A percentile compares a stretch with the other conserved stretches of the same genome.
phyloP scores from a whole-genome alignment of 2,113 vertebrate species.

The Nothoprocta perdicaria region DNA sequence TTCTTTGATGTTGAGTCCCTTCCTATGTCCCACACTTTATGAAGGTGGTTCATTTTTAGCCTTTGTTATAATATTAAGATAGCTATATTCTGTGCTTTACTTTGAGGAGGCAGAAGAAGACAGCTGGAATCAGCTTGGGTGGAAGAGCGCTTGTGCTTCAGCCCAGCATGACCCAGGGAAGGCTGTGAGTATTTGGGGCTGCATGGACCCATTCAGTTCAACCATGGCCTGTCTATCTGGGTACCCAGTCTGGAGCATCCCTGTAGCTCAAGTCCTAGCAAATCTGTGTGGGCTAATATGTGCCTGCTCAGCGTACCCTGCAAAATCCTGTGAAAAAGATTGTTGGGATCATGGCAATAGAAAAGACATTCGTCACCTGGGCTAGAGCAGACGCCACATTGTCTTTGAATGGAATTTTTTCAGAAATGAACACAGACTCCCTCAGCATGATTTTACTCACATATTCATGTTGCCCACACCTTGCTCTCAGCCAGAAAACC shows the following conservation, averaged over 20 bases:
- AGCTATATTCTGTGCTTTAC: background rate
- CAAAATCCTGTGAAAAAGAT: background rate
- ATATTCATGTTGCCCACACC: background rate
- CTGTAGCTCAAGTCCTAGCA: background rate
- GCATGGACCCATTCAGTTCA: background rate
- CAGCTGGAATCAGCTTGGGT: background rate
- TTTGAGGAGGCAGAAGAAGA: background rate
- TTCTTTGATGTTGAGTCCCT: background rate
- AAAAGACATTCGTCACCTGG: background rate
- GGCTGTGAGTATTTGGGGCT: background rate
- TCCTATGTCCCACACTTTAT: background rate
- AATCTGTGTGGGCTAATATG: accelerated
- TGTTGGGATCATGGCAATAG: background rate
- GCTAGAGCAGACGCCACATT: background rate
- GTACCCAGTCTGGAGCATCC: background rate
- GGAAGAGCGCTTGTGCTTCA: background rate
- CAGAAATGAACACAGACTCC: background rate
- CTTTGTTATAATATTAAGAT: background rate
- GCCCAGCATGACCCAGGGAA: background rate
- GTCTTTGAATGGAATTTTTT: background rate
- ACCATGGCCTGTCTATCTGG: background rate
- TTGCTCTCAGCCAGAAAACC: background rate
- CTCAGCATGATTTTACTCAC: accelerated
- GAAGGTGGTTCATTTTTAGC: background rate
- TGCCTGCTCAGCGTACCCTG: background rate